These are phyloP conservation scores for Puma concolor DNA, from an alignment of 2,113 vertebrate genomes.

Conservation along the genomic window DNA sequence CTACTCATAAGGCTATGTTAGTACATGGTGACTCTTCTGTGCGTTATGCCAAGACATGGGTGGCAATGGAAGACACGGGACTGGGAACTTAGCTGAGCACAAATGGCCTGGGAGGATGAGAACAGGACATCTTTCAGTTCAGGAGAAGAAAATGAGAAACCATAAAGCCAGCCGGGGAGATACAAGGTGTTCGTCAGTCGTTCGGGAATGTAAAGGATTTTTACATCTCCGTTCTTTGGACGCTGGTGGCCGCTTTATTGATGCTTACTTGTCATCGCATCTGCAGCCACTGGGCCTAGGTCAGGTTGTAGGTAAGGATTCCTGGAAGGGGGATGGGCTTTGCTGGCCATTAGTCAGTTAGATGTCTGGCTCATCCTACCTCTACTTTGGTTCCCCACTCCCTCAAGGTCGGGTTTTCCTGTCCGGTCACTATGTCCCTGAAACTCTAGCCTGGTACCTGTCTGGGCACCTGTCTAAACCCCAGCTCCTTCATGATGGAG, in stretches of 20 bases:
- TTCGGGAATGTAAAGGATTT: accelerated
- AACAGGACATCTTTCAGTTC: not conserved
- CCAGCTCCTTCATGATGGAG: not conserved
- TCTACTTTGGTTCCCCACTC: accelerated
- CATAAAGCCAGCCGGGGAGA: not conserved
- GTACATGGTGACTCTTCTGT: not conserved
- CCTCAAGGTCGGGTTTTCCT: not conserved
- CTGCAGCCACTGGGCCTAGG: not conserved
- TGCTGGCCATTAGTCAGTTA: not conserved
- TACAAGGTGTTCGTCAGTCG: too few relatives aligned
- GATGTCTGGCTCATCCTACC: not conserved
- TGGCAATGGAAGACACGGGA: not conserved
- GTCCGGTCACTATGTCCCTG: not conserved
- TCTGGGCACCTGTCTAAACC: not conserved
- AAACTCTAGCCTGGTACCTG: not conserved
- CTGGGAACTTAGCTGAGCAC: not conserved
- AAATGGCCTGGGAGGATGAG: not conserved
- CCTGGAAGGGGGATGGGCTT: not conserved
- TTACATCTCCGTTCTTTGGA: not conserved
- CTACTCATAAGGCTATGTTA: not conserved
- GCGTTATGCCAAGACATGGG: not conserved
- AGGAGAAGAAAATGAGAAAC: not conserved
- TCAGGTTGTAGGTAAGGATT: not conserved
- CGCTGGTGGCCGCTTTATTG: not conserved
- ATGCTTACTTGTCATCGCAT: not conserved